phyloP scores from a whole-genome alignment of 2,113 vertebrate genomes.

The Sorex araneus region DNA sequence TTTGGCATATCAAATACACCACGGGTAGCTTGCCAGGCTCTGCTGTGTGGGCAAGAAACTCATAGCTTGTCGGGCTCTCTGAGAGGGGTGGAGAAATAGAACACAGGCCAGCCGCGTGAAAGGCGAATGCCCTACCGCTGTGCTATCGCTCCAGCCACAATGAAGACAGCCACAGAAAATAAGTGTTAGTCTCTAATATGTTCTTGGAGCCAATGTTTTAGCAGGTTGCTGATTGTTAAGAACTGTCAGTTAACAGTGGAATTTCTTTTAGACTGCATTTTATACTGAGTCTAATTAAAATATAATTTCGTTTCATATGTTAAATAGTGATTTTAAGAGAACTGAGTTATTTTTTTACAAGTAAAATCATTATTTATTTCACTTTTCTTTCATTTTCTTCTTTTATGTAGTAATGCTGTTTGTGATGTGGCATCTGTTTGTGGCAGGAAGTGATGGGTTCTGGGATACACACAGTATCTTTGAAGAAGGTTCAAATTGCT shows the following conservation, averaged over 20 bases:
- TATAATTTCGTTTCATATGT: not conserved
- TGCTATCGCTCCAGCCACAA: no score
- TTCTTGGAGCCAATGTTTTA: not conserved
- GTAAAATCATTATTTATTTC: not conserved
- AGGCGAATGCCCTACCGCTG: no score
- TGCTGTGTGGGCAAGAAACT: no score
- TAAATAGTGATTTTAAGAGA: not conserved
- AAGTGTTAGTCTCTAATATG: not conserved
- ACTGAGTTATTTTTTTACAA: not conserved
- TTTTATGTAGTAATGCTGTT: not conserved
- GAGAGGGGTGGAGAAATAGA: no score
- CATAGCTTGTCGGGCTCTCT: no score
- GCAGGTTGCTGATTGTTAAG: not conserved
- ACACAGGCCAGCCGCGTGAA: no score
- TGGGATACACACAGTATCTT: no score
- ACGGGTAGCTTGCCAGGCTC: no score
- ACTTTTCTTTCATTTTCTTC: not conserved
- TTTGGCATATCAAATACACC: no score
- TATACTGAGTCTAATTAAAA: not conserved
- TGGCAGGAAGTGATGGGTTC: not conserved
- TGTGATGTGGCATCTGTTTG: not conserved
- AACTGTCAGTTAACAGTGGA: not conserved
- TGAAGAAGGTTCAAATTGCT: no score
- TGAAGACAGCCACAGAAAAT: no score
- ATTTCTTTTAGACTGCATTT: not conserved